Evolutionary conservation across 1,140 invertebrate species (phyloP).

Genomic region (Philotrypesis tridentata): DNA sequence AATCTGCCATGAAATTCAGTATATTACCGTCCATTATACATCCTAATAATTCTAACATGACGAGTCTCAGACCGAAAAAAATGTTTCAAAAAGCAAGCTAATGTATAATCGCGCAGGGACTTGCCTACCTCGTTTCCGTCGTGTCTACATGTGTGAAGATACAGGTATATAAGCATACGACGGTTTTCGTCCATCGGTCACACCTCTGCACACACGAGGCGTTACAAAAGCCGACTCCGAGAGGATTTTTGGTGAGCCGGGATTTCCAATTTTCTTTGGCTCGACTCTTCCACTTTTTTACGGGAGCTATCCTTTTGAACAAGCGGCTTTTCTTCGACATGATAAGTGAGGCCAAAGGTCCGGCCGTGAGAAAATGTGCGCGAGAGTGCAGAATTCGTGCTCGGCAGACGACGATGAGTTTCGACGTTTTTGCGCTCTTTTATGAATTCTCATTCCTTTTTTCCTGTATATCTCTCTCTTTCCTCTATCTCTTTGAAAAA

Average conservation of each 20-base stretch:
- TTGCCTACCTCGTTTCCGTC: no score
- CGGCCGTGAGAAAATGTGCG: neutral
- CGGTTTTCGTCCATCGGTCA: neutral
- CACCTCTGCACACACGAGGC: neutral
- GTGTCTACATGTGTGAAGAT: no score
- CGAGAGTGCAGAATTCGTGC: neutral
- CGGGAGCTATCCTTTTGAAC: neutral
- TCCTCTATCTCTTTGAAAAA: no score
- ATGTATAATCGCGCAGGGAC: neutral
- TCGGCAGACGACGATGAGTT: no score
- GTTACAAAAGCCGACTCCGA: neutral
- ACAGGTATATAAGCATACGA: neutral
- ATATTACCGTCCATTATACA: no score
- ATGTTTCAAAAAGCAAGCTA: neutral
- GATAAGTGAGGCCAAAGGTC: neutral
- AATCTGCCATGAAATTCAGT: no score
- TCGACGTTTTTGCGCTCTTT: neutral
- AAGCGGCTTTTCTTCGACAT: neutral
- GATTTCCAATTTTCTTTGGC: neutral
- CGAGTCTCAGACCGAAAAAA: no score
- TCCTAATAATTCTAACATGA: no score
- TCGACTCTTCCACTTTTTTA: neutral
- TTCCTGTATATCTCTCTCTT: no score
- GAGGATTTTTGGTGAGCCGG: no score
- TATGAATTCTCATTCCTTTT: neutral